phyloP scores from a whole-genome alignment of 2,888 invertebrate species.

The Oasisia sp. region DNA sequence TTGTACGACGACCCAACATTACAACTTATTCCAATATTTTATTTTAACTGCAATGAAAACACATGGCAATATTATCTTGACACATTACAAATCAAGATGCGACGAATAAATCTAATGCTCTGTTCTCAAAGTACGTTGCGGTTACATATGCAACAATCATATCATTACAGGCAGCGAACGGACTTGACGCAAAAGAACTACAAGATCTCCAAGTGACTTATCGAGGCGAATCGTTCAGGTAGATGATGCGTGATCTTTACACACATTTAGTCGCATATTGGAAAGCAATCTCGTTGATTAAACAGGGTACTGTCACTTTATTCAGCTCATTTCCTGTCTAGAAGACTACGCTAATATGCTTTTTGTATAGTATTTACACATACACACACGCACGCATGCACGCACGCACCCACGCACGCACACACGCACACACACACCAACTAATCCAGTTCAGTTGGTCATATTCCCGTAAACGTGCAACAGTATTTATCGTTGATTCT shows the following conservation, averaged over 20 bases:
- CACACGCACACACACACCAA: too few relatives aligned
- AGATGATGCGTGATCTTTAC: not conserved
- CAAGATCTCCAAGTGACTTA: slow-evolving; percentile 19
- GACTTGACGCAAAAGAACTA: slow-evolving; percentile 25
- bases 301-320: not conserved
- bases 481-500: not conserved
- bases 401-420: too few relatives aligned
- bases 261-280: not conserved
- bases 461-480: not conserved
- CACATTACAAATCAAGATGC: too few relatives aligned
- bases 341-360: too few relatives aligned
- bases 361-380: too few relatives aligned
- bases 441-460: not conserved
- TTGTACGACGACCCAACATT: too few relatives aligned
- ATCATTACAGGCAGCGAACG: slow-evolving; percentile 30
- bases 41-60: too few relatives aligned
- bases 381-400: not conserved
- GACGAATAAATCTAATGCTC: too few relatives aligned
- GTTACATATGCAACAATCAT: not conserved
- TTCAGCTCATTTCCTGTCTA: not conserved
- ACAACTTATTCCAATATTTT: too few relatives aligned
- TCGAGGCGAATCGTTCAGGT: slow-evolving; percentile 33
- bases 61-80: too few relatives aligned
- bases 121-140: too few relatives aligned
- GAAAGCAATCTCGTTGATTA: not conserved